These are phyloP conservation scores for Cossypha dichroa DNA, from an alignment of 2,797 vertebrate species.

Conservation along the genomic window DNA sequence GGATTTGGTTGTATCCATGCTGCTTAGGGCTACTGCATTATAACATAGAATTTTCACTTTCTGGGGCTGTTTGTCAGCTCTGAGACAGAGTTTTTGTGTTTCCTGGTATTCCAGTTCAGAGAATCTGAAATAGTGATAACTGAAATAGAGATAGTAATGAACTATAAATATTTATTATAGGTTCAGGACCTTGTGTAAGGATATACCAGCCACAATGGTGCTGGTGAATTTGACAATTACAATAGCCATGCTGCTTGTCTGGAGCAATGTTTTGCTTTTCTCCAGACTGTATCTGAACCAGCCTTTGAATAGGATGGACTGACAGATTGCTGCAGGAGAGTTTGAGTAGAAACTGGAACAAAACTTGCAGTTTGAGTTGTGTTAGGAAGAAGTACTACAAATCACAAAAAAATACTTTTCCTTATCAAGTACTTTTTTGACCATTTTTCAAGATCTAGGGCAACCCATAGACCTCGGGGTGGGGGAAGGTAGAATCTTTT, in stretches of 20 bases:
- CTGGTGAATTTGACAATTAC: neutral
- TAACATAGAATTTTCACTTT: neutral
- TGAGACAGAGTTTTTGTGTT: neutral
- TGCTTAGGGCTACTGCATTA: neutral
- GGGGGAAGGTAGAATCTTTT: neutral
- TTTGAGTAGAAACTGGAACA: neutral
- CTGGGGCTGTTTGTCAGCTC: neutral
- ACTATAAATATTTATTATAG: accelerated
- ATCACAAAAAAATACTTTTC: neutral
- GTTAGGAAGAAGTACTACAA: neutral
- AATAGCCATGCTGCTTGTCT: neutral
- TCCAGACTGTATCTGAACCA: neutral
- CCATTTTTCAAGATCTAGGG: neutral
- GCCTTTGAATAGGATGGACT: neutral
- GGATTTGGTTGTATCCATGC: neutral
- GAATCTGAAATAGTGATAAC: neutral
- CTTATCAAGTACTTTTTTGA: neutral
- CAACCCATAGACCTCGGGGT: neutral
- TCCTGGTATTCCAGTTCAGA: neutral
- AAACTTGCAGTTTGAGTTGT: neutral
- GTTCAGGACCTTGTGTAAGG: neutral
- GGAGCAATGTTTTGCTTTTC: neutral
- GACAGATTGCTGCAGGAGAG: neutral
- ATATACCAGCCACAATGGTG: neutral
- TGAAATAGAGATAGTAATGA: neutral